Conservation (phyloP, 2,797 vertebrate species). For the Enteromius afrohamiltoni region DNA sequence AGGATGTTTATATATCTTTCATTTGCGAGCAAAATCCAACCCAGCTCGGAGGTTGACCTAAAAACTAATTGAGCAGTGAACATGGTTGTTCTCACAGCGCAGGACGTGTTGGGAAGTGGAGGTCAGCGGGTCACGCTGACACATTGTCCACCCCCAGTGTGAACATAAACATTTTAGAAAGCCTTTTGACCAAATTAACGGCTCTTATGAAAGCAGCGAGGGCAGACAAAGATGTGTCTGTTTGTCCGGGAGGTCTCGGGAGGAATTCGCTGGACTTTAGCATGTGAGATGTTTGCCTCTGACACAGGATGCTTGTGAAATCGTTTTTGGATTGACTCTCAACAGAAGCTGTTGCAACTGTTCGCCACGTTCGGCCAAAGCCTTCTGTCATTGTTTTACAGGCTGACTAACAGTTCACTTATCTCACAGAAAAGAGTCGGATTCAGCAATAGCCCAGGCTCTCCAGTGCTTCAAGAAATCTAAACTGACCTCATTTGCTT, state of each 20-base stretch:
- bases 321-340: slow-evolving; percentile 32
- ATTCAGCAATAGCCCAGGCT: not conserved
- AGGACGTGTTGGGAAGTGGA: slow-evolving; percentile 79
- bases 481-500: slow-evolving; percentile 13
- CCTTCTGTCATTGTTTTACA: slow-evolving; percentile 19
- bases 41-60: slow-evolving; percentile 79
- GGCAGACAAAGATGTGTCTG: slow-evolving; percentile 59
- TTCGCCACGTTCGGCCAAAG: not conserved
- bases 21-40: slow-evolving; percentile 76
- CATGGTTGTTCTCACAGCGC: slow-evolving; percentile 82
- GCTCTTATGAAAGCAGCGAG: slow-evolving; percentile 56
- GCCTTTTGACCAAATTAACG: slow-evolving; percentile 85
- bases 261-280: slow-evolving; percentile 37
- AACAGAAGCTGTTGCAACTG: slow-evolving; percentile 45
- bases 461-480: not conserved
- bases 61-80: slow-evolving; percentile 80
- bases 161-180: slow-evolving; percentile 86
- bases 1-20: slow-evolving; percentile 83
- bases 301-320: slow-evolving; percentile 35
- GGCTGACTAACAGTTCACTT: slow-evolving; percentile 27
- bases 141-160: slow-evolving; percentile 84
- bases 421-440: not conserved
- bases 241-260: slow-evolving; percentile 49
- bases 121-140: slow-evolving; percentile 81
- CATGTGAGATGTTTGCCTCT: slow-evolving; percentile 14